Conservation (phyloP, 2,888 invertebrate species). For the Hirudinaria manillensis region DNA sequence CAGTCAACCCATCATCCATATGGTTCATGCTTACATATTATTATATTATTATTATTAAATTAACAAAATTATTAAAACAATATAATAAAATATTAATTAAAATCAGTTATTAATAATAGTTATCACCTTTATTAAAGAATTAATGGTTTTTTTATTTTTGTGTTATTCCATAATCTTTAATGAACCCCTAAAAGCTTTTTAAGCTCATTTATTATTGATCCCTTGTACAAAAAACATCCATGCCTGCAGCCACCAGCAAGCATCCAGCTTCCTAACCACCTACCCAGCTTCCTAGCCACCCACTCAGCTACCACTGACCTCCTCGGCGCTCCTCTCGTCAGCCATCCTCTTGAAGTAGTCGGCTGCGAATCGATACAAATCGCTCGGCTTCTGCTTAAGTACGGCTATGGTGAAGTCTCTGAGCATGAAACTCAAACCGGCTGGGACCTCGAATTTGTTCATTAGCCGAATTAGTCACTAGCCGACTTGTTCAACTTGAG, state of each 20-base stretch:
- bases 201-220: background rate
- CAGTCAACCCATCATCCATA: constrained; percentile 10
- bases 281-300: background rate
- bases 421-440: constrained; percentile 52
- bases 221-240: background rate
- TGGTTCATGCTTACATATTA: no score
- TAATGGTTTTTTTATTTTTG: no score
- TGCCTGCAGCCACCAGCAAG: background rate
- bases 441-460: constrained; percentile 53
- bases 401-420: constrained; percentile 53
- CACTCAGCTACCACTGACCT: background rate
- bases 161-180: no score
- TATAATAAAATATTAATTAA: no score
- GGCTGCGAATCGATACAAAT: constrained; percentile 52
- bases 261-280: background rate
- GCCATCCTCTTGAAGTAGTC: constrained; percentile 51
- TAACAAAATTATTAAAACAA: no score
- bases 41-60: no score
- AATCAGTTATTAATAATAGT: no score
- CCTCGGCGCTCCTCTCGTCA: constrained; percentile 44
- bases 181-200: no score
- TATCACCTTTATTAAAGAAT: no score
- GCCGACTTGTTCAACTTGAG: no score
- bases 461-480: constrained; percentile 20
- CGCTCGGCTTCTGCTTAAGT: constrained; percentile 49